Evolutionary conservation across 2,888 invertebrate species (phyloP), one percentile per base, ranked within the genome.

Genomic region (Geotrupes spiniger): DNA sequence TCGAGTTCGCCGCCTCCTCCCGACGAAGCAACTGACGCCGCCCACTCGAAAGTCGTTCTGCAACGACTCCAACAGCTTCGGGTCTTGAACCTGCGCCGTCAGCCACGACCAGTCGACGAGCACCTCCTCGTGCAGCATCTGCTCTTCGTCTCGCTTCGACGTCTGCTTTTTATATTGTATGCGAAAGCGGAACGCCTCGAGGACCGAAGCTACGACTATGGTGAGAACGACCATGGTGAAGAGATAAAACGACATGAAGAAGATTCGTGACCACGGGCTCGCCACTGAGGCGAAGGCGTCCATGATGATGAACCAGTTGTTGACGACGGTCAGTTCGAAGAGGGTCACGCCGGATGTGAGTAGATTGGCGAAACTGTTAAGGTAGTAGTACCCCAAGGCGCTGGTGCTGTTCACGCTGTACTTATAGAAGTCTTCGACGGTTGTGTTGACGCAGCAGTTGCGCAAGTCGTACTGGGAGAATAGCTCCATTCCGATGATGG

Each of bases 231-330:
- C 89, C 92, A 92, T 91, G 43, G 90, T 92, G 62, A 89, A 85
- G 40, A 93, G 75, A 71, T 92, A 92, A 75, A 92, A 93, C 28
- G 82, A 76, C 88, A 92, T 92, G 68, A 93, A 92, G 69, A 87
- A 93, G n/a, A 88, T 72, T 57, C 92, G 77, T 44, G 86, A 86
- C 73, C 85, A 87, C 63, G 84, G 79, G 0, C 42, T 39, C 0
- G 83, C 81, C 11, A 84, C 85, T 1, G 80, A 77, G 1, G 87
- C 86, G 66, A 85, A 89, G 1, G 87, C 92, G 68, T 92, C 89
- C 93, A 93, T 93, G 15, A 91, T 80, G 47, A 92, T 88, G 64
- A 92, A 92, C 93, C 93, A 93, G 73, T 92, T 92, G 72, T 92
- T 93, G 47, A 92, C 91, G 8, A 92, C 91, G 0, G 92, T 92